Evolutionary conservation across 2,888 invertebrate genomes (phyloP).

Genomic region (Zeuzera pyrina): DNA sequence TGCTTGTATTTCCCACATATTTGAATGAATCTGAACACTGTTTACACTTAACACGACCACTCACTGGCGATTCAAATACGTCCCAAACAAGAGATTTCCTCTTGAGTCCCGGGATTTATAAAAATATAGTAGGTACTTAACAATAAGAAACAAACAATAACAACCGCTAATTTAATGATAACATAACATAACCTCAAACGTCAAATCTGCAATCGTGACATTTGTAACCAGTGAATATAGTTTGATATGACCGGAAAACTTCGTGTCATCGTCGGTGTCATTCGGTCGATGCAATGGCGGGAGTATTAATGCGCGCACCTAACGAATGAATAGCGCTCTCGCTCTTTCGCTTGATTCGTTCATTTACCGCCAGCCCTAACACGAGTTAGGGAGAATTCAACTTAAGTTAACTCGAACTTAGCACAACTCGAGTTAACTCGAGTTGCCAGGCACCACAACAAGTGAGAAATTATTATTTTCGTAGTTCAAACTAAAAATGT

Average conservation of each 20-base stretch:
- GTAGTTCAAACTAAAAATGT: no score
- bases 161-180: background rate
- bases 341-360: no score
- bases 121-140: no score
- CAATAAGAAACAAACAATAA: background rate
- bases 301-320: background rate
- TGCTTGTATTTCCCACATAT: constrained; percentile 14
- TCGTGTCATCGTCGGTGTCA: background rate
- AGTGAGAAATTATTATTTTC: no score
- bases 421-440: no score
- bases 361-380: no score
- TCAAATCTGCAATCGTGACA: background rate
- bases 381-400: no score
- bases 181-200: no score
- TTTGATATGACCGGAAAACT: constrained; percentile 1
- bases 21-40: constrained; percentile 11
- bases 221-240: background rate
- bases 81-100: constrained; percentile 5
- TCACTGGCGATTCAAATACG: constrained; percentile 6
- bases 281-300: background rate
- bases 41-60: constrained; percentile 5
- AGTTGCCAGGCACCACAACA: no score
- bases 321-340: no score
- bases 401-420: no score
- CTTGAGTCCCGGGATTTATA: constrained; percentile 2